These are phyloP conservation scores for Ctenopoma multispine DNA, from an alignment of 2,797 vertebrate genomes.

Conservation along the genomic window DNA sequence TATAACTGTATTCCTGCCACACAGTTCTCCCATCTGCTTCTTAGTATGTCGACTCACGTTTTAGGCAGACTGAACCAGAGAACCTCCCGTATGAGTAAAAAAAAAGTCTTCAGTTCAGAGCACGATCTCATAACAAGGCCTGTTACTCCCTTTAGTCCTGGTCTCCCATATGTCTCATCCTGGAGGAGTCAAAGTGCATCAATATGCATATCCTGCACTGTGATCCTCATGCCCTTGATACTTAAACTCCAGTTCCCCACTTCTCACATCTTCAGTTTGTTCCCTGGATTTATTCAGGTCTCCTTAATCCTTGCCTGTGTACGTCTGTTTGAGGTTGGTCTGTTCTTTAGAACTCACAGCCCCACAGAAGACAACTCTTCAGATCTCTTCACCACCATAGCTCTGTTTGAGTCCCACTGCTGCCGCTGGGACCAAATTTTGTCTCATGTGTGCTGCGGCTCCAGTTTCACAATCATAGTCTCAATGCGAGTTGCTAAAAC, in stretches of 20 bases:
- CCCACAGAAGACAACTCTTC: slow-evolving; percentile 32
- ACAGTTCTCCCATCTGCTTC: slow-evolving; percentile 58
- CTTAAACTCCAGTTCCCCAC: slow-evolving; percentile 47
- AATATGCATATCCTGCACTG: slow-evolving; percentile 58
- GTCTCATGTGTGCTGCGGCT: slow-evolving; percentile 17
- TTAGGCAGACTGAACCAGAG: slow-evolving; percentile 34
- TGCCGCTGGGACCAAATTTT: slow-evolving; percentile 22
- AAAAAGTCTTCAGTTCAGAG: slow-evolving; percentile 53
- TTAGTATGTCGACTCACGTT: slow-evolving; percentile 49
- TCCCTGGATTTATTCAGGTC: slow-evolving; percentile 55
- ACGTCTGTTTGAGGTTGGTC: slow-evolving; percentile 45
- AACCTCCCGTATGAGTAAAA: slow-evolving; percentile 41
- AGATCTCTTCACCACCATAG: slow-evolving; percentile 62
- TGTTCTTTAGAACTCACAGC: slow-evolving; percentile 26
- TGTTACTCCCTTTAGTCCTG: slow-evolving; percentile 54
- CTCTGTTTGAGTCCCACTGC: slow-evolving; percentile 18
- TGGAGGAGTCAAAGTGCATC: slow-evolving; percentile 64
- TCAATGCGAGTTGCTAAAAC: slow-evolving; percentile 19
- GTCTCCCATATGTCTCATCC: slow-evolving; percentile 35
- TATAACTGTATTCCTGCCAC: slow-evolving; percentile 61
- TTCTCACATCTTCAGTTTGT: slow-evolving; percentile 56
- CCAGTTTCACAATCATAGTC: slow-evolving; percentile 13
- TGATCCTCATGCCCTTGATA: slow-evolving; percentile 53
- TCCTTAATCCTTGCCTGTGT: slow-evolving; percentile 62
- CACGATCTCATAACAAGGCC: slow-evolving; percentile 45